Conservation (phyloP, 2,113 vertebrate genomes). For the Ardeotis arabs region DNA sequence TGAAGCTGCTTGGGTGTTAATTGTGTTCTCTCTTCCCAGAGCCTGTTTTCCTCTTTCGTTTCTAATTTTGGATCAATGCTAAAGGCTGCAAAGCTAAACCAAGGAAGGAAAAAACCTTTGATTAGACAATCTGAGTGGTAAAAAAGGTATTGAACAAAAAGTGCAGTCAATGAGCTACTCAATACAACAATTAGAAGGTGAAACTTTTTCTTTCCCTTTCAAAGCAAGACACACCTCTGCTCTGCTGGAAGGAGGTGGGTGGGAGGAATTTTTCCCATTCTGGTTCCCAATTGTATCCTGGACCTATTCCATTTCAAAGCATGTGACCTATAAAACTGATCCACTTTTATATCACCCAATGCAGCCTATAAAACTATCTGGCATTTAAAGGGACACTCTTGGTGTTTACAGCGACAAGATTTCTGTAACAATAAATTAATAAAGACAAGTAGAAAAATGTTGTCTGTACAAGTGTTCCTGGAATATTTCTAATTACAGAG, state of each 20-base stretch:
- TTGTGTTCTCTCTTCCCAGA: conserved; percentile 75
- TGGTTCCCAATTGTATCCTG: conserved; percentile 5
- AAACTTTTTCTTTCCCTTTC: conserved; percentile 62
- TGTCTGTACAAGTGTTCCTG: not conserved
- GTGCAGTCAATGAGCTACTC: conserved; percentile 60
- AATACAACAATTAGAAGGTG: conserved; percentile 72
- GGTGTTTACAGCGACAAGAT: not conserved
- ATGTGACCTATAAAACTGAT: conserved; percentile 38
- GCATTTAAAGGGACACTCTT: not conserved
- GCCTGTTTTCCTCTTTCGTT: conserved; percentile 30
- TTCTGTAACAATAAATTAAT: not conserved
- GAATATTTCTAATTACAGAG: conserved; percentile 17
- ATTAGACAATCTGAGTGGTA: conserved; percentile 74
- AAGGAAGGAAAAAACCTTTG: conserved; percentile 73
- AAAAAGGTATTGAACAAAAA: conserved; percentile 69
- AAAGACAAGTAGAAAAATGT: not conserved
- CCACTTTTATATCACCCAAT: conserved; percentile 6
- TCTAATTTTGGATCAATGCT: conserved; percentile 70
- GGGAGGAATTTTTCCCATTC: conserved; percentile 31
- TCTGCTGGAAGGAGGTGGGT: conserved; percentile 49
- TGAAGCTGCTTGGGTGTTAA: conserved; percentile 76
- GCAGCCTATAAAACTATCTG: not conserved
- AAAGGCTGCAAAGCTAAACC: conserved; percentile 55
- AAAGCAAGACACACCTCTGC: conserved; percentile 39
- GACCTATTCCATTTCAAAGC: conserved; percentile 15